Evolutionary conservation across 2,888 invertebrate genomes (phyloP), one percentile per base, ranked within the genome.

Genomic region (Neoitamus cyanurus): DNA sequence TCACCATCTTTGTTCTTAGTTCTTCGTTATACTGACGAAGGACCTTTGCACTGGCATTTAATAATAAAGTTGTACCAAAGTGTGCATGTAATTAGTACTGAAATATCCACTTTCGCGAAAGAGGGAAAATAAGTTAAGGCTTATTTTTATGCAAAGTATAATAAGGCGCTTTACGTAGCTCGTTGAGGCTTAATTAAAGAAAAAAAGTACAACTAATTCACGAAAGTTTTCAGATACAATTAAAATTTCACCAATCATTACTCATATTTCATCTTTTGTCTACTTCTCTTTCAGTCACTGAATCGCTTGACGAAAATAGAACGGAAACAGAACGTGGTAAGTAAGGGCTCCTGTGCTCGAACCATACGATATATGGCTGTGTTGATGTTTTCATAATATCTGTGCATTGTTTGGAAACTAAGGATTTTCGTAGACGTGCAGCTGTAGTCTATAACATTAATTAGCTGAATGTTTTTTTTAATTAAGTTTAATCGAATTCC

Each of bases 271-370:
- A 72, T 68, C 31, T 37, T 77, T 36, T 84, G 75, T 77, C 84
- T 84, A 75, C 48, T 75, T 84, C 68, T 73, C 37, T 84, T 70
- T 77, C 68, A 84, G 84, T 84, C 58, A 58, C 68, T 37, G 84
- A 68, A 37, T 75, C 75, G 37, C 75, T 84, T 75, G 84, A 84
- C 36, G 73, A 82, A 36, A 69, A 36, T 82, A 82, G 37, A 82
- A 69, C 82, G 69, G 82, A 82, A 15, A 68, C 69, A 69, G 82
- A 82, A 37, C 82, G 82, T 69, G 82, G 82, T 82, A 82, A 82
- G 82, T 82, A 82, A 82, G 69, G 68, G 69, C 36, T 69, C 31
- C 25, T 82, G 25, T 58, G 25, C 58, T 58, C 31, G 13, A 30
- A 80, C 58, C 58, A 58, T 11, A 46, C 46, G 46, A 37, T 42